Conservation (phyloP, 2,113 vertebrate species). For the Pterocles orientalis region DNA sequence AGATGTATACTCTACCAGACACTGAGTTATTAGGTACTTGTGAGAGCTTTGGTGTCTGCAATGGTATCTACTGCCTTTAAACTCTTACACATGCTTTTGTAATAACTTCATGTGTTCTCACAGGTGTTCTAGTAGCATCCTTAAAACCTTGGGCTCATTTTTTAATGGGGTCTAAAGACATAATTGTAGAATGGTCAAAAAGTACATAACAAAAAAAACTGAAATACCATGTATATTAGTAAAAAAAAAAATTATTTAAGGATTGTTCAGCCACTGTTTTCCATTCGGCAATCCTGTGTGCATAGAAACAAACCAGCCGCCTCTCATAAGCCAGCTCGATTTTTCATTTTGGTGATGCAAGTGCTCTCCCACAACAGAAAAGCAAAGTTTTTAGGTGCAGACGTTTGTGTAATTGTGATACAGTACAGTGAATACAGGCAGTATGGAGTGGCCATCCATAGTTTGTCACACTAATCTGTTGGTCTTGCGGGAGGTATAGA, state of each 20-base stretch:
- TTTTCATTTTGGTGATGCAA: neutral
- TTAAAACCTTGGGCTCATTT: neutral
- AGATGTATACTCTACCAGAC: neutral
- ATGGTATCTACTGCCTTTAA: neutral
- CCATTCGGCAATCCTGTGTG: neutral
- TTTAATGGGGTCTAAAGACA: neutral
- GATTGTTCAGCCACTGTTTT: neutral
- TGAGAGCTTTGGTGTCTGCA: neutral
- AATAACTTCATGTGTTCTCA: neutral
- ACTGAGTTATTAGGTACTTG: neutral
- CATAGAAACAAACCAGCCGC: neutral
- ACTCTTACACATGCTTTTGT: neutral
- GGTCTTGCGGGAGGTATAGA: neutral
- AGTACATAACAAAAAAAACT: neutral
- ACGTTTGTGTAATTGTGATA: neutral
- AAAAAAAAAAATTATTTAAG: neutral
- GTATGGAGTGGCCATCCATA: neutral
- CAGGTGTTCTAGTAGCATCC: neutral
- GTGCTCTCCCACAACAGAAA: neutral
- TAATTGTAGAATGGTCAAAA: neutral
- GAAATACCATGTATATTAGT: neutral
- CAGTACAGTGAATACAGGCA: neutral
- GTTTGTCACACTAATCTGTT: neutral
- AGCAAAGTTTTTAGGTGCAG: neutral
- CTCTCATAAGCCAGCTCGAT: neutral